These are phyloP conservation scores for Siderastrea radians DNA, from an alignment of 92 coral and sea anemone genomes.

Conservation along the genomic window DNA sequence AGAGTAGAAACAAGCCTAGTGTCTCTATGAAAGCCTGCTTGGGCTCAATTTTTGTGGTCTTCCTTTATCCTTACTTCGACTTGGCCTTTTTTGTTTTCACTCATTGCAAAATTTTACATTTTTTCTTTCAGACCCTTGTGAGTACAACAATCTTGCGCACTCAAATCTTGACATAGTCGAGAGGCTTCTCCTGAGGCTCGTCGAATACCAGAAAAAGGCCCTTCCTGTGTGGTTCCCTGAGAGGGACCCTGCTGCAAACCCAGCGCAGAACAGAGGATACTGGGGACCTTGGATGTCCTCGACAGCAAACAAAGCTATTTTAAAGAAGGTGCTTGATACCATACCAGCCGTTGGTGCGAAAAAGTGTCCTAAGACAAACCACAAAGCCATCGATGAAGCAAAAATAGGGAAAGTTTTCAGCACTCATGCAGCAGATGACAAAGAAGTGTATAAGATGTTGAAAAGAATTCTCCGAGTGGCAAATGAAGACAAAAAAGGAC, in stretches of 20 bases:
- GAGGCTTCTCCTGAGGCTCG: conserved; percentile 64
- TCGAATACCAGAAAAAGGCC: conserved; percentile 69
- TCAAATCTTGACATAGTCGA: conserved; percentile 70
- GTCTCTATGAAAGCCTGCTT: too few relatives aligned
- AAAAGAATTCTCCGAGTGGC: not conserved
- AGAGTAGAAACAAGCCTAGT: too few relatives aligned
- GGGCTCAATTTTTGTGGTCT: too few relatives aligned
- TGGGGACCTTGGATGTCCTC: conserved; percentile 91
- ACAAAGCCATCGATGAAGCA: not conserved
- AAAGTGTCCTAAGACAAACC: not conserved
- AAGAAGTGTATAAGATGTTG: conserved; percentile 10
- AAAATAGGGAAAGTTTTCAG: not conserved
- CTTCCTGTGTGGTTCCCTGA: conserved; percentile 89
- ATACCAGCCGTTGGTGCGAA: not conserved
- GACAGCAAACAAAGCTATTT: conserved; percentile 10
- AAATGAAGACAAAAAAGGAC: conserved; percentile 4
- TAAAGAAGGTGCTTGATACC: conserved; percentile 15
- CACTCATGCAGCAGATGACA: not conserved
- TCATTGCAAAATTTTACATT: not conserved
- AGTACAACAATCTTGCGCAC: conserved; percentile 84
- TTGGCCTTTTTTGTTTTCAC: too few relatives aligned
- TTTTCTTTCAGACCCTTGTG: conserved; percentile 90
- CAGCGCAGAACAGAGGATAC: conserved; percentile 64
- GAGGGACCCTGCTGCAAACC: conserved; percentile 77
- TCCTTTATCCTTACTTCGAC: too few relatives aligned